phyloP scores from a whole-genome alignment of 2,888 invertebrate species.

The Coleophora deauratella region DNA sequence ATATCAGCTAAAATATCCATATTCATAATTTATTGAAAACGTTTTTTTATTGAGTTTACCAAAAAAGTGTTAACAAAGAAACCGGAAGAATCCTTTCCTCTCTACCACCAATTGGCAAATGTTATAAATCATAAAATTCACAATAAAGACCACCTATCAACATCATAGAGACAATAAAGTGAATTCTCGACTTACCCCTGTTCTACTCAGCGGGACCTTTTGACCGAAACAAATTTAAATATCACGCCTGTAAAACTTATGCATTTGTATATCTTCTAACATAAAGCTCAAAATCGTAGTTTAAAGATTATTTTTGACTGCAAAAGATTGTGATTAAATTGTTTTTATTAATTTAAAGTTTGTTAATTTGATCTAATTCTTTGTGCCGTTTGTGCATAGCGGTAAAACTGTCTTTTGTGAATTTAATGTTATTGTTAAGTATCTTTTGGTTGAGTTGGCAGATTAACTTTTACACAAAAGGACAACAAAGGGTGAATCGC shows the following conservation, averaged over 20 bases:
- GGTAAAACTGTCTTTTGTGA: conserved; percentile 35
- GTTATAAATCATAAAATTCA: conserved; percentile 35
- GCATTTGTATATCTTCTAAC: too few species aligned
- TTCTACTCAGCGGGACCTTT: conserved; percentile 34
- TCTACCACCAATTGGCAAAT: conserved; percentile 20
- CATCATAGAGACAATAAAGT: conserved; percentile 34
- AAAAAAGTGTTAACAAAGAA: too few species aligned
- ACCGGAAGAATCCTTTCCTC: conserved; percentile 14
- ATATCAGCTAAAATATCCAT: too few species aligned
- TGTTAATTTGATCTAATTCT: conserved; percentile 9
- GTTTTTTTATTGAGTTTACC: too few species aligned
- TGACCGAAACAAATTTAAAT: conserved; percentile 1
- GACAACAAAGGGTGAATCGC: conserved; percentile 11
- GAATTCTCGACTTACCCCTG: conserved; percentile 27
- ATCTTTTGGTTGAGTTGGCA: conserved; percentile 22
- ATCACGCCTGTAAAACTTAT: too few species aligned
- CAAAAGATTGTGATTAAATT: too few species aligned
- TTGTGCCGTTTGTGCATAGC: conserved; percentile 35
- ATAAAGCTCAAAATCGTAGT: too few species aligned
- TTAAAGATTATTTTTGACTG: neutral
- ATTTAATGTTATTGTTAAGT: conserved; percentile 29
- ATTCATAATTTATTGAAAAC: too few species aligned
- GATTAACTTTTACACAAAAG: conserved; percentile 26
- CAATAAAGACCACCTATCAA: conserved; percentile 36
- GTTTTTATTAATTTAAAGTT: neutral